These are phyloP conservation scores for Neotoma lepida DNA, from an alignment of 2,113 vertebrate genomes.

Conservation along the genomic window DNA sequence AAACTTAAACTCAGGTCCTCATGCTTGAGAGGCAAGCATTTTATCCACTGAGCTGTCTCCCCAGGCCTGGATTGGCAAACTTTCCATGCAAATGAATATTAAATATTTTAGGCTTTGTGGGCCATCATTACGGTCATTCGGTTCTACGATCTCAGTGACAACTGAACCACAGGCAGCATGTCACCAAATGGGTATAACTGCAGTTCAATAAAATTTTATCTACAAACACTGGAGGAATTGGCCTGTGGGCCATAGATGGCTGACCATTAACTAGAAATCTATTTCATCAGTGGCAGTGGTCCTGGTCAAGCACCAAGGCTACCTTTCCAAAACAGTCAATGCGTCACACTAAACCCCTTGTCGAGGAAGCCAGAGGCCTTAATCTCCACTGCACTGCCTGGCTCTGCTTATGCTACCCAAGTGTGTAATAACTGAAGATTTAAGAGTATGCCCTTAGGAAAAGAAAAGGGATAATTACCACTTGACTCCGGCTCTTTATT, in stretches of 20 bases:
- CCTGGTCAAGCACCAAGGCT: neutral
- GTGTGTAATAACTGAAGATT: constrained; percentile 67
- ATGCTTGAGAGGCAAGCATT: neutral
- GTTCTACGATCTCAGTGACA: neutral
- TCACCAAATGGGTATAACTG: neutral
- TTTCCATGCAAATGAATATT: constrained; percentile 3
- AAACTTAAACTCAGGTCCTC: neutral
- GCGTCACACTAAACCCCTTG: constrained; percentile 30
- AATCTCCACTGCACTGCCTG: constrained; percentile 8
- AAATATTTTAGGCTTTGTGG: constrained; percentile 33
- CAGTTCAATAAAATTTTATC: constrained; percentile 55
- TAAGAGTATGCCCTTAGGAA: constrained; percentile 51
- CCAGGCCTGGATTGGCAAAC: neutral
- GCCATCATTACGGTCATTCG: neutral
- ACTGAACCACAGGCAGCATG: neutral
- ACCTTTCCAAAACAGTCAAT: constrained; percentile 33
- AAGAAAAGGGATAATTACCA: constrained; percentile 54
- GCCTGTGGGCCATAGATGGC: neutral
- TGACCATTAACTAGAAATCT: neutral
- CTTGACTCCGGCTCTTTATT: constrained; percentile 68
- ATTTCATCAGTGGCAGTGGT: neutral
- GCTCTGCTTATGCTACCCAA: constrained; percentile 36
- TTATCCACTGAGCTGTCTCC: neutral
- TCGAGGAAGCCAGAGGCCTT: constrained; percentile 35
- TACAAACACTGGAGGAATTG: constrained; percentile 8